Percentiles rank a stretch among this genome's conserved stretches.
These are phyloP conservation scores for Ancistrus triradiatus DNA, from an alignment of 2,113 vertebrate genomes.

Conservation along the genomic window DNA sequence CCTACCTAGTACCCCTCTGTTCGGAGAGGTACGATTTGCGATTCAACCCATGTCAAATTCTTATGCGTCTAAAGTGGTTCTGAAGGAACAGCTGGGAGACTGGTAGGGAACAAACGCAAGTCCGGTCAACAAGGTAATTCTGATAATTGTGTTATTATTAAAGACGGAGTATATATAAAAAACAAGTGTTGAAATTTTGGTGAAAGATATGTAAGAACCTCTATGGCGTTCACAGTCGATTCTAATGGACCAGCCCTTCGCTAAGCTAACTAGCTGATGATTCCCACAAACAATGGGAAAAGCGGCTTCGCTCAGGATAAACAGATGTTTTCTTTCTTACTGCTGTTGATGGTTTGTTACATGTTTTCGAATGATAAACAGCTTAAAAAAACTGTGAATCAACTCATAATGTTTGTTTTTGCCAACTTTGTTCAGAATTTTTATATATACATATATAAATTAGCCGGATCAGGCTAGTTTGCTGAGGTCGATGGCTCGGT, in stretches of 20 bases:
- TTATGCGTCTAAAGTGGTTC: constrained; percentile 18
- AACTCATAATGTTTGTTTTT: background rate
- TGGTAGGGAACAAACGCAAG: background rate
- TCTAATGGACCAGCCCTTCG: background rate
- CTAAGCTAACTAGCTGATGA: constrained; percentile 26
- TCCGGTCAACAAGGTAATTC: constrained; percentile 18
- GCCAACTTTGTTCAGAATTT: too few relatives aligned
- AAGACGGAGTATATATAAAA: background rate
- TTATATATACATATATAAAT: too few relatives aligned
- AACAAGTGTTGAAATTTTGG: background rate
- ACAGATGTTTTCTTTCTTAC: background rate
- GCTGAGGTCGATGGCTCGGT: background rate
- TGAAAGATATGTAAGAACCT: background rate
- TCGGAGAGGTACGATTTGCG: background rate
- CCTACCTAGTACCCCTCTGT: background rate
- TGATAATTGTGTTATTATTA: background rate
- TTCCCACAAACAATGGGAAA: constrained; percentile 29
- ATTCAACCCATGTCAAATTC: constrained; percentile 29
- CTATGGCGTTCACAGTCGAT: background rate
- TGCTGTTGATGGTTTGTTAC: background rate
- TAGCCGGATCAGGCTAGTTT: background rate
- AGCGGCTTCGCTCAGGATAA: background rate
- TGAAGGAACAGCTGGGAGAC: constrained; percentile 15
- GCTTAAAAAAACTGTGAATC: too few relatives aligned
- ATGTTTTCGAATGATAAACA: too few relatives aligned